Base-by-base conservation (phyloP, 2,888 invertebrate genomes). In the Drosophila barbarae region DNA sequence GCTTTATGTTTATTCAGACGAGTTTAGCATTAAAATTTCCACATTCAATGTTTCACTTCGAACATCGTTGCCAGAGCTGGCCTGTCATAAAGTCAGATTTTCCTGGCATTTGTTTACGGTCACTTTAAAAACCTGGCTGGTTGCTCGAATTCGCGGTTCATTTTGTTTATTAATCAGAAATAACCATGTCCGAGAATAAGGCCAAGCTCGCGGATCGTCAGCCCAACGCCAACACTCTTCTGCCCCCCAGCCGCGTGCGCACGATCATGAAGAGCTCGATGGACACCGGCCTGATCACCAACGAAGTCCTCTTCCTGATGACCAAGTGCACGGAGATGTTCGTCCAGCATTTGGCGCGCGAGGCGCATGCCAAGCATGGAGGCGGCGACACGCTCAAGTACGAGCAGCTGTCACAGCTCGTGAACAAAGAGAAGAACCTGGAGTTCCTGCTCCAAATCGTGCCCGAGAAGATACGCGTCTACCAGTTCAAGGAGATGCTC, bases 241-340 rank as follows among this genome's bases (percentile, higher is more conserved):
- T 88, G n/a, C 88, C 88, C 3, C 64, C 84, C 10, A 86, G 82
- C 49, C 80, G 88, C 10, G 85, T 89, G 26, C 81, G 85, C 4
- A 88, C 88, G n/a, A 89, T 89, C 35, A 89, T 89, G 88, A 88
- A 88, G 68, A 89, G 88, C 67, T 88, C 89, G 0, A 74, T 87
- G 60, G 87, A 88, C 57, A 88, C 88, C 0, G 89, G 88, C 0
- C 78, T 82, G 26, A 87, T 89, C 3, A 80, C 76, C 12, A 85
- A 82, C 55, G 89, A 89, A 61, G 88, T 86, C 0, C 72, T 89
- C 1, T 85, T 85, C 32, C 66, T 88, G 5, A 86, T 88, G 71
- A 85, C 88, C 35, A 88, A 85, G 55, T 80, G 87, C 23, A 85
- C 88, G 69, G 89, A 89, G 76, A 73, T 87, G 61, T 89, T 89